Conservation (phyloP, 2,888 invertebrate genomes). For the Ferrisia virgata region DNA sequence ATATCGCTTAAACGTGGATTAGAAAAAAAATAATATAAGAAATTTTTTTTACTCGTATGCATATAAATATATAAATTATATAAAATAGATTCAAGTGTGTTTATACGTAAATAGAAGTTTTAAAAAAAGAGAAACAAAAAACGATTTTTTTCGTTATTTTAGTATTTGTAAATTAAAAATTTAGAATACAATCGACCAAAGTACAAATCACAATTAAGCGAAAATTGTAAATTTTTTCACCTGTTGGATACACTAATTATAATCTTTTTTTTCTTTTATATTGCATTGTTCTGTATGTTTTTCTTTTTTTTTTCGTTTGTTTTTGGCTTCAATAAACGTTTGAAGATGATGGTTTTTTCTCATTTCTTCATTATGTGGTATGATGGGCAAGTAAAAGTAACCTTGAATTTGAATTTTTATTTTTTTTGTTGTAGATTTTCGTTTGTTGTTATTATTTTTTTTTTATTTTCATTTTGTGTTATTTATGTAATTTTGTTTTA, state of each 20-base stretch:
- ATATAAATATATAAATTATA: not conserved
- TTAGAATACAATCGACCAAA: constrained; percentile 33
- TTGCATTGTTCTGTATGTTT: constrained; percentile 37
- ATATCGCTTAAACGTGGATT: not conserved
- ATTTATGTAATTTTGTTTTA: not conserved
- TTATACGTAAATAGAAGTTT: not conserved
- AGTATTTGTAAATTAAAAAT: constrained; percentile 27
- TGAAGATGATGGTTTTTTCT: constrained; percentile 16
- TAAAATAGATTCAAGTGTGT: not conserved
- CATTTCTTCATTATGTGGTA: not conserved
- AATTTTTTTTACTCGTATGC: not conserved
- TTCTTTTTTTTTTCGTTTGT: constrained; percentile 16
- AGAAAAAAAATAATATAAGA: constrained; percentile 21
- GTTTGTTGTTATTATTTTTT: not conserved
- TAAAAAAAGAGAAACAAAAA: not conserved
- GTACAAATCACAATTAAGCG: constrained; percentile 37
- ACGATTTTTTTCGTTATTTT: constrained; percentile 33
- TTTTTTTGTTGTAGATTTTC: not conserved
- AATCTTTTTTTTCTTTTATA: constrained; percentile 36
- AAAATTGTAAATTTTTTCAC: constrained; percentile 38
- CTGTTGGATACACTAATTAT: constrained; percentile 32
- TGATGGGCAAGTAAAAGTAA: constrained; percentile 18
- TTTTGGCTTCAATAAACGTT: constrained; percentile 43
- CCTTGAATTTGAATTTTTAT: not conserved
- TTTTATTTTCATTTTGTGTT: not conserved